Evolutionary conservation across 2,888 invertebrate genomes (phyloP).

Genomic region (Drosophila macrospina): DNA sequence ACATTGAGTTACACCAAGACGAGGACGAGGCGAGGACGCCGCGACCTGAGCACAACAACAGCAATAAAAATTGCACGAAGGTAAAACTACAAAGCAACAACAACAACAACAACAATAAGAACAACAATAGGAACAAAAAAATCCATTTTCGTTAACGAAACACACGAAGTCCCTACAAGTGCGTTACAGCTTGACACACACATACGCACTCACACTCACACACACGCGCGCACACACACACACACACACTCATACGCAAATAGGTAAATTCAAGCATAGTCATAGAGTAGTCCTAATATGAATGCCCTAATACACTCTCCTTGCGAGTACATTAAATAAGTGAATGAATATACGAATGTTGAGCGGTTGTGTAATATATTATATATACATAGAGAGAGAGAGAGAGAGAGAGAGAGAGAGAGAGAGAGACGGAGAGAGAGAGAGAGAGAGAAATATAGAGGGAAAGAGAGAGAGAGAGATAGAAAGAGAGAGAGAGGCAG

Average conservation of each 20-base stretch:
- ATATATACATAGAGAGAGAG: too few species aligned
- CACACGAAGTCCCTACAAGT: slow-evolving; percentile 64
- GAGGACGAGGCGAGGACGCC: slow-evolving; percentile 64
- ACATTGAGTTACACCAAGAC: slow-evolving; percentile 44
- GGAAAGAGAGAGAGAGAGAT: too few species aligned
- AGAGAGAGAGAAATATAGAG: too few species aligned
- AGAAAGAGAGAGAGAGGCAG: too few species aligned
- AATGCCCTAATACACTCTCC: slow-evolving; percentile 16
- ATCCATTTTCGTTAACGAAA: slow-evolving; percentile 75
- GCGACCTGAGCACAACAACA: slow-evolving; percentile 46
- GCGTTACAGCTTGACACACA: slow-evolving; percentile 54
- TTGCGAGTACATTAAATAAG: background rate
- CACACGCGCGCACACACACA: background rate
- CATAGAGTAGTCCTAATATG: slow-evolving; percentile 6
- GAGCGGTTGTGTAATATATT: too few species aligned
- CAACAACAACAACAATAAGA: slow-evolving; percentile 34
- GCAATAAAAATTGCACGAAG: slow-evolving; percentile 61
- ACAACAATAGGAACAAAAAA: slow-evolving; percentile 46
- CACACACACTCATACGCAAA: slow-evolving; percentile 11
- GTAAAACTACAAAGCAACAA: slow-evolving; percentile 47
- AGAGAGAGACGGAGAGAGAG: too few species aligned
- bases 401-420: too few species aligned
- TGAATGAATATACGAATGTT: too few species aligned
- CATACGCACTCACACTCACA: slow-evolving; percentile 5
- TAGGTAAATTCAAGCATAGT: slow-evolving; percentile 13